Conservation (phyloP, 2,888 invertebrate genomes). For the Pantelozetes paolii region DNA sequence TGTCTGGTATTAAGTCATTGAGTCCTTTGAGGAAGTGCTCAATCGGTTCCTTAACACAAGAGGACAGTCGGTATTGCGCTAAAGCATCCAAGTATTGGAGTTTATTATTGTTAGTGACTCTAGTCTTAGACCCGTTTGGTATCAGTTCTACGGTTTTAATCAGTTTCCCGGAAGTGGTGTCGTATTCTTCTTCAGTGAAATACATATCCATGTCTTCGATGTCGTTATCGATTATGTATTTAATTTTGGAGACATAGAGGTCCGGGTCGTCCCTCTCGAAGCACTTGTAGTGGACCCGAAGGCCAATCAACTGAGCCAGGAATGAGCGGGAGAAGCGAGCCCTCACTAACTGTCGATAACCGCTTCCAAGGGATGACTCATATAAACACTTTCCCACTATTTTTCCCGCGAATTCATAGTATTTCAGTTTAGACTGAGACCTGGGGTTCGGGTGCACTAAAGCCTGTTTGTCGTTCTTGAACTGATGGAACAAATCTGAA, state of each 20-base stretch:
- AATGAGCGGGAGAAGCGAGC: conserved; percentile 87
- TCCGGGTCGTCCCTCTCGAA: conserved; percentile 95
- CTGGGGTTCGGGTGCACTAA: conserved; percentile 77
- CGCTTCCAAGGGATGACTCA: conserved; percentile 83
- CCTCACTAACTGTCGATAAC: conserved; percentile 80
- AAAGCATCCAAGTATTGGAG: conserved; percentile 67
- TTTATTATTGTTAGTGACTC: conserved; percentile 71
- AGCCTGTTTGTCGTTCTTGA: conserved; percentile 77
- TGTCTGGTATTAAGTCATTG: conserved; percentile 84
- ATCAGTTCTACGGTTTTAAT: conserved; percentile 71
- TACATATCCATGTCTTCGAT: conserved; percentile 79
- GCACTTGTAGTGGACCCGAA: conserved; percentile 89
- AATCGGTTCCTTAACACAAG: conserved; percentile 73
- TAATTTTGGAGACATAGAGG: conserved; percentile 83
- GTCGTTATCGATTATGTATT: conserved; percentile 85
- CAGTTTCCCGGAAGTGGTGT: conserved; percentile 65
- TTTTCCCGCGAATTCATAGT: conserved; percentile 85
- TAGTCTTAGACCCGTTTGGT: conserved; percentile 71
- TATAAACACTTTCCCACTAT: conserved; percentile 91
- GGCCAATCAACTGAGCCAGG: conserved; percentile 86
- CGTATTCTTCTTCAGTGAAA: conserved; percentile 86
- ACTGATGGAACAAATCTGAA: conserved; percentile 67
- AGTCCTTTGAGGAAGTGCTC: conserved; percentile 84
- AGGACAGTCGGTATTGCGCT: conserved; percentile 80
- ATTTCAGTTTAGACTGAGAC: conserved; percentile 71